Evolutionary conservation across 2,797 vertebrate species (phyloP), one percentile per base, ranked within the genome.

Genomic region (Hydrolagus colliei): DNA sequence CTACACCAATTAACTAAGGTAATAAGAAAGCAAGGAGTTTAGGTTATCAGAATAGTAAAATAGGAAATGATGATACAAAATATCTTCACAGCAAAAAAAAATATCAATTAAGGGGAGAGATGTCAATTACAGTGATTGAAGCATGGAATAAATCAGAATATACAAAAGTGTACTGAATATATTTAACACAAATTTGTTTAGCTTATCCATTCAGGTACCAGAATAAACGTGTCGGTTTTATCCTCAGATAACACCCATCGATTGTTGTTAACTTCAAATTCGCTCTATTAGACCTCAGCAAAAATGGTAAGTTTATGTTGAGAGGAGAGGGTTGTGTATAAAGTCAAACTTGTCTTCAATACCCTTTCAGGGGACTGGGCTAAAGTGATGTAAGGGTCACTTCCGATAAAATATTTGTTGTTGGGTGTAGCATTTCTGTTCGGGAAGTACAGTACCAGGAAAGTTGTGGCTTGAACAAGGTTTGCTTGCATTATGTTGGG

Each of bases 1-100:
- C 94, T 92, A 94, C 89, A 91, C 93, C 93, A 93, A 95, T 92
- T 91, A 93, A 92, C 94, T 95, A 88, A 92, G 93, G 93, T 90
- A 90, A 93, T 87, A 93, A 89, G 93, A 91, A 93, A 92, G 90
- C 61, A 88, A 86, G 84, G 89, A 91, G 91, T 91, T 87, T 84
- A 68, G 14, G 32, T 84, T 71, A 84, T 18, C 9, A 71, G 67
- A 32, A n/a, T 27, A 84, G 41, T 7, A 5, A 84, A 52, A 63
- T 52, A 84, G 11, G 32, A 84, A 84, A 71, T 20, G 9, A 52
- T 52, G 41, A 6, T 52, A 6, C 6, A 6, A 52, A 52, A 52
- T 67, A 27, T 52, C 35, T 73, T 14, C 20, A 35, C 71, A 67
- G 27, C 5, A 68, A 52, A 68, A 68, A 84, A 20, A 59, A 10